Conservation (phyloP, 2,888 invertebrate genomes). For the Germaria angustata region DNA sequence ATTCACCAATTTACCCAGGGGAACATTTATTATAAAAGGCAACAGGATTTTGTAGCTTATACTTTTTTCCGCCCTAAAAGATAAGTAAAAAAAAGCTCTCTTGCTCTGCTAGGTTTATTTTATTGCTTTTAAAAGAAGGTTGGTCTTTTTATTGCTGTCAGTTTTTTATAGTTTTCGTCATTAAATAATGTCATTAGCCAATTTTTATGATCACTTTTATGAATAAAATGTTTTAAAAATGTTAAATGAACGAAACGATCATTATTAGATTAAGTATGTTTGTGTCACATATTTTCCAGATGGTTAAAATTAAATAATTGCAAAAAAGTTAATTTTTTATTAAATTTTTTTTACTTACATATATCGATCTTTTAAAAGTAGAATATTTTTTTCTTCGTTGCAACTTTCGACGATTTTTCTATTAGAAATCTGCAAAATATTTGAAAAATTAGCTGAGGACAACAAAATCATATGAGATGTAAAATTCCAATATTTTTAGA, state of each 20-base stretch:
- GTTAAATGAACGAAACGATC: background rate
- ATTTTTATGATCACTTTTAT: conserved; percentile 6
- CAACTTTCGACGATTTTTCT: no score
- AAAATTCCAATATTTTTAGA: no score
- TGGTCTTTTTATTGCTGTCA: background rate
- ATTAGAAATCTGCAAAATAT: no score
- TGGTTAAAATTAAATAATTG: background rate
- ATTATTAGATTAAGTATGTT: background rate
- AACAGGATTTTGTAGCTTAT: background rate
- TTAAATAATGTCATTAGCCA: conserved; percentile 36
- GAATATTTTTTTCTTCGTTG: no score
- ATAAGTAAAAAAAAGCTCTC: background rate
- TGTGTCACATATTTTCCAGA: background rate
- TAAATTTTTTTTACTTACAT: no score
- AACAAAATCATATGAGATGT: no score
- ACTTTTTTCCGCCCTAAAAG: background rate
- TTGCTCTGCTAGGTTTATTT: background rate
- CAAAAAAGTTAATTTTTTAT: no score
- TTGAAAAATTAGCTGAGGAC: no score
- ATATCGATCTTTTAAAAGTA: no score
- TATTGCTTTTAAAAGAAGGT: conserved; percentile 11
- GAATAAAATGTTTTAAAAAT: background rate
- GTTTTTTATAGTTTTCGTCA: conserved; percentile 3
- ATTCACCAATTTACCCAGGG: background rate
- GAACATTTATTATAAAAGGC: background rate